Conservation (phyloP, 2,888 invertebrate species). For the Neuroscelio doddi region DNA sequence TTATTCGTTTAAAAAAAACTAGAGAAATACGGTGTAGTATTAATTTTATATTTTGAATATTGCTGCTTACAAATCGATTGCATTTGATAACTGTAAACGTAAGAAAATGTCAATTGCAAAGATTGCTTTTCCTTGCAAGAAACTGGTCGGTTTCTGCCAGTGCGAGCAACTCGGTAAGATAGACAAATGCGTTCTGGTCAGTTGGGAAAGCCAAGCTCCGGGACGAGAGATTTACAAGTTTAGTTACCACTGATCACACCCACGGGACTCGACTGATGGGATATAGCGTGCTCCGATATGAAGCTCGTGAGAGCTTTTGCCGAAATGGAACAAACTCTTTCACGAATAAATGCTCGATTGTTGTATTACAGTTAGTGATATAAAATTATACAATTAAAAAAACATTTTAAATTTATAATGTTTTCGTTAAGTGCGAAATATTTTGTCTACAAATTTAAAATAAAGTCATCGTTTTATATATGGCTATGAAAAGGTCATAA, state of each 20-base stretch:
- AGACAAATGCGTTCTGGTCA: conserved; percentile 72
- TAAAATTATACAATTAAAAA: too few species aligned
- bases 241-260: conserved; percentile 71
- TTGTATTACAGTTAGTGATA: background rate
- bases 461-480: too few species aligned
- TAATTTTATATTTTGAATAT: too few species aligned
- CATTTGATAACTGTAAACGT: background rate
- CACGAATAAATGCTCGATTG: conserved; percentile 20
- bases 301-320: conserved; percentile 48
- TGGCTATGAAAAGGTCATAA: too few species aligned
- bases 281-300: conserved; percentile 51
- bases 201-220: conserved; percentile 62
- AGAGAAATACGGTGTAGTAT: too few species aligned
- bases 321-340: conserved; percentile 46
- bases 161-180: conserved; percentile 57
- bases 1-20: too few species aligned
- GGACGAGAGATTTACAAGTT: conserved; percentile 71
- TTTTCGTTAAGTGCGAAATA: too few species aligned
- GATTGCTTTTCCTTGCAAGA: conserved; percentile 17
- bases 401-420: too few species aligned
- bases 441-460: too few species aligned
- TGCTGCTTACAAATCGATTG: too few species aligned
- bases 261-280: conserved; percentile 64
- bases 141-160: conserved; percentile 16
- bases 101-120: conserved; percentile 19